Percentiles rank a stretch among this genome's conserved stretches.
Evolutionary conservation across 2,888 invertebrate genomes (phyloP).

Genomic region (Brachyptera risi): DNA sequence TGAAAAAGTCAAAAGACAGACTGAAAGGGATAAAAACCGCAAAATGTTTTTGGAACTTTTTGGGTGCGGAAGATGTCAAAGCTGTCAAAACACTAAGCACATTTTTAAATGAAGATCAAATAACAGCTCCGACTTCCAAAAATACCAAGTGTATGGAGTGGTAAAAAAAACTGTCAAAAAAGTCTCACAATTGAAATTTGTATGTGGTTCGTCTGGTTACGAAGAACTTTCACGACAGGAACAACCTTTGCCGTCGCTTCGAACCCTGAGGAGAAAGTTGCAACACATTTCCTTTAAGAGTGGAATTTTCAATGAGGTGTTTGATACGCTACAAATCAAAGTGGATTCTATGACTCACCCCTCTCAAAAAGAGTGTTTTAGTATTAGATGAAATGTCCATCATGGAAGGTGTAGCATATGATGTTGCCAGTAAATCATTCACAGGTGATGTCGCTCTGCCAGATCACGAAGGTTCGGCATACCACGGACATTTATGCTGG

Average conservation of each 20-base stretch:
- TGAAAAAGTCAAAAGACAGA: too few species aligned
- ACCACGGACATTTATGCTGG: slow-evolving; percentile 37
- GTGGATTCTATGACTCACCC: background rate
- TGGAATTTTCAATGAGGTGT: background rate
- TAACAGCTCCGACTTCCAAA: background rate
- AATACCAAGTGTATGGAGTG: background rate
- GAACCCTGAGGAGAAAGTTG: background rate
- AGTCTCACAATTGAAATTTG: background rate
- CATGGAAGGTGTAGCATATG: background rate
- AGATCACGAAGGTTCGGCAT: slow-evolving; percentile 30
- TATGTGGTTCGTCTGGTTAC: background rate
- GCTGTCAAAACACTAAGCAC: too few species aligned
- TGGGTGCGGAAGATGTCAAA: too few species aligned
- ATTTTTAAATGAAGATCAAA: background rate
- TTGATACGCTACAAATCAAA: background rate
- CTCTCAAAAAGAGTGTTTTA: background rate
- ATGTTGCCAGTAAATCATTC: background rate
- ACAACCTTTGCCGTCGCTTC: background rate
- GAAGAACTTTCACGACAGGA: background rate
- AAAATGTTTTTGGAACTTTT: too few species aligned
- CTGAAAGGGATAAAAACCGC: too few species aligned
- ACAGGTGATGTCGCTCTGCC: slow-evolving; percentile 1
- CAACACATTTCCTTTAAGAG: background rate
- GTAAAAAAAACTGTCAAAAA: background rate
- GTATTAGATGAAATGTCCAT: background rate